Conservation (phyloP, 1,140 invertebrate genomes). For the Himalopsyche phryganea region DNA sequence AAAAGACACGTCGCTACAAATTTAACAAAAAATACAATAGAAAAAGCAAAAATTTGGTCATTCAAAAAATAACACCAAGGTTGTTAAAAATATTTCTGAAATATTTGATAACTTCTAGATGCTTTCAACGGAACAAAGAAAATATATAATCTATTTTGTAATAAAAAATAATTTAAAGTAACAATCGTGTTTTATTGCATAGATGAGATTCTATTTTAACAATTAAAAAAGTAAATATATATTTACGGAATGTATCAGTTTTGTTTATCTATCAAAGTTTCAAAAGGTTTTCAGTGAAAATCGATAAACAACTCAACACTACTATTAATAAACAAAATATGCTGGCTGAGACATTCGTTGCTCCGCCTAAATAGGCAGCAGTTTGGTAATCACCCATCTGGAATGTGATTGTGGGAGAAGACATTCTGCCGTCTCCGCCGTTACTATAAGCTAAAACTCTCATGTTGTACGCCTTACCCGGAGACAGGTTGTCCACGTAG, state of each 20-base stretch:
- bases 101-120: no score
- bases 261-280: not conserved
- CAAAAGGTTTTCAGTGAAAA: not conserved
- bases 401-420: conserved; percentile 83
- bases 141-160: no score
- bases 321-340: not conserved
- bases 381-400: conserved; percentile 70
- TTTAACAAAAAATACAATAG: no score
- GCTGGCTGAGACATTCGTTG: not conserved
- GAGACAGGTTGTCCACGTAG: conserved; percentile 72
- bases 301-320: conserved; percentile 1
- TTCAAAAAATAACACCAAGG: no score
- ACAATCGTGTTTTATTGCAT: no score
- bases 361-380: conserved; percentile 42
- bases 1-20: no score
- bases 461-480: conserved; percentile 83
- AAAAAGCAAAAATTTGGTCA: no score
- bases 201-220: conserved; percentile 1
- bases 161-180: no score
- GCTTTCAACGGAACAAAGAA: no score
- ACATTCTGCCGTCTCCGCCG: conserved; percentile 94
- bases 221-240: not conserved
- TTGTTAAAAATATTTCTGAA: no score
- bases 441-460: conserved; percentile 89
- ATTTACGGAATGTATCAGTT: not conserved